Evolutionary conservation across 2,797 vertebrate genomes (phyloP).

Genomic region (Sebastes jordani): DNA sequence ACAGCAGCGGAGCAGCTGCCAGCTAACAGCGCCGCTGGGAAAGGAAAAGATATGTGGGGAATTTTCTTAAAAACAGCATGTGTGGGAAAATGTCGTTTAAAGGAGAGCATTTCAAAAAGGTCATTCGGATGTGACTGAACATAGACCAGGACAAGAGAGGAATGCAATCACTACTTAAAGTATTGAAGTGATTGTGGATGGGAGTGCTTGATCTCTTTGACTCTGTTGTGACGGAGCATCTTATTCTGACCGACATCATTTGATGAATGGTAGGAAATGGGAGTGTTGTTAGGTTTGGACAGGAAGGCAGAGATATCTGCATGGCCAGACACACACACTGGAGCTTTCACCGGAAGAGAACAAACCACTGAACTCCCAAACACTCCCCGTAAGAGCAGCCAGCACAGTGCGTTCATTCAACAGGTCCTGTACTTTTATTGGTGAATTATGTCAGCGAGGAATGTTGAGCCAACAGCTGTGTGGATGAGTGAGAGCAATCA

Average conservation of each 20-base stretch:
- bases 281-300: slow-evolving; percentile 50
- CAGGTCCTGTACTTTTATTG: slow-evolving; percentile 15
- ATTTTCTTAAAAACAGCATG: slow-evolving; percentile 31
- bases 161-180: slow-evolving; percentile 29
- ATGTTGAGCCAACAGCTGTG: slow-evolving; percentile 37
- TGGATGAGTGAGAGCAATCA: neutral
- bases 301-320: slow-evolving; percentile 51
- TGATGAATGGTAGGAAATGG: slow-evolving; percentile 67
- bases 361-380: slow-evolving; percentile 25
- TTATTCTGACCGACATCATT: slow-evolving; percentile 13
- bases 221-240: slow-evolving; percentile 14
- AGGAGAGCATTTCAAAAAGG: slow-evolving; percentile 19
- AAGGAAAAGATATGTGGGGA: slow-evolving; percentile 15
- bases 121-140: slow-evolving; percentile 25
- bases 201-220: neutral
- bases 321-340: slow-evolving; percentile 5
- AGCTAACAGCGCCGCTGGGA: slow-evolving; percentile 37
- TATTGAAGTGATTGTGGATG: neutral
- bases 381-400: neutral
- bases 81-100: slow-evolving; percentile 64
- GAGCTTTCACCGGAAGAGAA: slow-evolving; percentile 30
- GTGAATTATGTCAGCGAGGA: slow-evolving; percentile 29
- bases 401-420: slow-evolving; percentile 27
- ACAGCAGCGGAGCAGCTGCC: slow-evolving; percentile 29
- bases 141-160: slow-evolving; percentile 14